phyloP scores from a whole-genome alignment of 2,113 vertebrate species.

The Psittacula cyanocephala region DNA sequence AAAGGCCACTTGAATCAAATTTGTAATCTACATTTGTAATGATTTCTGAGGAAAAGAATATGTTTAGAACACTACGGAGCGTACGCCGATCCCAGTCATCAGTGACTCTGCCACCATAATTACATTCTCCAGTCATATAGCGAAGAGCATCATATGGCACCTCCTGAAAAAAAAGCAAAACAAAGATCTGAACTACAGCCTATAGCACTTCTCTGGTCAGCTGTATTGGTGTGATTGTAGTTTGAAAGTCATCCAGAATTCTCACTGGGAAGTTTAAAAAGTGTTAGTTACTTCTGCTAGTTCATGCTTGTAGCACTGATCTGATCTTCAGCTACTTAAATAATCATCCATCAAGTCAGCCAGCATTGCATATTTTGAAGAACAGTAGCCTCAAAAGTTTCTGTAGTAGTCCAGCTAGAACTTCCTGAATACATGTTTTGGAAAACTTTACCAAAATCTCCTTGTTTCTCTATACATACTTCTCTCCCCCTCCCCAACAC shows the following conservation, averaged over 20 bases:
- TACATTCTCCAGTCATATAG: slow-evolving; percentile 88
- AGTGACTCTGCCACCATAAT: slow-evolving; percentile 84
- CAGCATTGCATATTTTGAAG: neutral
- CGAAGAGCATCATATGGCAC: slow-evolving; percentile 83
- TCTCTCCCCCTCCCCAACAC: neutral
- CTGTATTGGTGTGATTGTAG: neutral
- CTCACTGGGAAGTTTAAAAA: neutral
- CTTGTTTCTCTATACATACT: neutral
- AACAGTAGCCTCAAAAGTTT: neutral
- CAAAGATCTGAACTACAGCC: neutral
- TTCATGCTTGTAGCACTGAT: neutral
- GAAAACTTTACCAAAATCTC: neutral
- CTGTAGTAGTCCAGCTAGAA: neutral
- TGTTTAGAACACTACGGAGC: slow-evolving; percentile 79
- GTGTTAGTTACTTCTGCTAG: neutral
- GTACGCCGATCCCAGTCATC: slow-evolving; percentile 87
- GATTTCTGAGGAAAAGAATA: slow-evolving; percentile 77
- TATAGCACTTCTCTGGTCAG: neutral
- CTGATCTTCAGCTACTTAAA: neutral
- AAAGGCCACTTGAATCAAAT: slow-evolving; percentile 85
- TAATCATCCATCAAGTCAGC: neutral
- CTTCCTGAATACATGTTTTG: neutral
- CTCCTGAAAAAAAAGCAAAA: slow-evolving; percentile 61
- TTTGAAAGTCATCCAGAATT: neutral
- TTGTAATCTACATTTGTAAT: slow-evolving; percentile 72